Conservation (phyloP, 2,797 vertebrate genomes). For the Neostethus bicornis region DNA sequence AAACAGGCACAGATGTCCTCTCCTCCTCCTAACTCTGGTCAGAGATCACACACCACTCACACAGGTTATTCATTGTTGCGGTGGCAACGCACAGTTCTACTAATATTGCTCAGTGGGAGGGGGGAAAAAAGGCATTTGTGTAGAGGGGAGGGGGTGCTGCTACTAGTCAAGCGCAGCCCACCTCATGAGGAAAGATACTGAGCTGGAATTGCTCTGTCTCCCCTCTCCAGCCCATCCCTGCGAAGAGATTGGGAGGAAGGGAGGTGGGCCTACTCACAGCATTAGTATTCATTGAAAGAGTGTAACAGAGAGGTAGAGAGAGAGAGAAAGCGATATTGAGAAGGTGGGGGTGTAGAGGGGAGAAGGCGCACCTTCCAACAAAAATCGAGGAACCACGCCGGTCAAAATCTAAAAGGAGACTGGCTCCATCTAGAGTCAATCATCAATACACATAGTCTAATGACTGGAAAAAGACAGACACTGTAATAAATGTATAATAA, state of each 20-base stretch:
- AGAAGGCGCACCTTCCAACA: constrained; percentile 65
- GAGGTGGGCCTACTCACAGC: constrained; percentile 74
- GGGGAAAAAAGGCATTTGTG: constrained; percentile 58
- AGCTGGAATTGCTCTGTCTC: constrained; percentile 74
- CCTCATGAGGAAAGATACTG: constrained; percentile 76
- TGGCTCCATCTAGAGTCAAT: constrained; percentile 76
- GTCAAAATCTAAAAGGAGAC: constrained; percentile 65
- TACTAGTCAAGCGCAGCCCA: constrained; percentile 74
- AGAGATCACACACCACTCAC: constrained; percentile 64
- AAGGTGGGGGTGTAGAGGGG: constrained; percentile 22
- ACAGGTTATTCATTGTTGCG: constrained; percentile 79
- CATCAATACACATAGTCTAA: constrained; percentile 35
- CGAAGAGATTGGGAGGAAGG: constrained; percentile 71
- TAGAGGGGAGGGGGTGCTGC: constrained; percentile 50
- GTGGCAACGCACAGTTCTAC: constrained; percentile 58
- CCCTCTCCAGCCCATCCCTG: constrained; percentile 76
- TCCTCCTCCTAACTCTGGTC: constrained; percentile 63
- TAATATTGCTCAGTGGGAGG: constrained; percentile 60
- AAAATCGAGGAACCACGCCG: constrained; percentile 71
- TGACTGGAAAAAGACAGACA: constrained; percentile 24
- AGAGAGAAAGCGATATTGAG: constrained; percentile 32
- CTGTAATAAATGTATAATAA: neutral
- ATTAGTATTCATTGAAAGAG: constrained; percentile 84
- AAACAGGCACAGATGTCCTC: constrained; percentile 66
- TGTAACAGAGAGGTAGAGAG: constrained; percentile 40